Evolutionary conservation across 1,140 invertebrate species (phyloP).

Genomic region (Macrosteles quadrilineatus): DNA sequence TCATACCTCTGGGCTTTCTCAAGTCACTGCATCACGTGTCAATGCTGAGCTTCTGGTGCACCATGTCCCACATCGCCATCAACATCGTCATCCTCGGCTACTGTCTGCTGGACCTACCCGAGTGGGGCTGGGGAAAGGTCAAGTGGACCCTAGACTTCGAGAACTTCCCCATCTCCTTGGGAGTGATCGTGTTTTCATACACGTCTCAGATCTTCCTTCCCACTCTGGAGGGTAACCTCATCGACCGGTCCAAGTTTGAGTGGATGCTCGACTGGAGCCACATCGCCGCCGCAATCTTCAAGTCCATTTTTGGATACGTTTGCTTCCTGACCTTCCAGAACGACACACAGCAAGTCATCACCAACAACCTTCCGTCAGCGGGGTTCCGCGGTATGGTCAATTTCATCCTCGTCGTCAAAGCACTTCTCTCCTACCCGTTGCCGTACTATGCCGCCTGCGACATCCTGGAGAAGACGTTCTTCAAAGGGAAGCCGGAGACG

Average conservation of each 20-base stretch:
- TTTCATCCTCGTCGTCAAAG: slow-evolving; percentile 94
- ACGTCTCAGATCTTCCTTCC: slow-evolving; percentile 99
- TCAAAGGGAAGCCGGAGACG: slow-evolving; percentile 82
- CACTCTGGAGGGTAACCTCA: slow-evolving; percentile 95
- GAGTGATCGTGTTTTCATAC: slow-evolving; percentile 99
- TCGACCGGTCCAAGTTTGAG: slow-evolving; percentile 87
- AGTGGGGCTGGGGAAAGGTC: slow-evolving; percentile 91
- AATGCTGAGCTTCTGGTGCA: slow-evolving; percentile 96
- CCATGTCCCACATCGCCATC: slow-evolving; percentile 96
- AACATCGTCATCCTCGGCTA: slow-evolving; percentile 97
- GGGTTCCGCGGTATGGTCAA: slow-evolving; percentile 95
- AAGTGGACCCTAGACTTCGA: slow-evolving; percentile 92
- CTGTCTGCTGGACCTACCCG: slow-evolving; percentile 88
- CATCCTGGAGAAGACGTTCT: slow-evolving; percentile 91
- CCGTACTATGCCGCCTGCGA: slow-evolving; percentile 98
- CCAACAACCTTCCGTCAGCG: slow-evolving; percentile 92
- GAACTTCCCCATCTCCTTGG: slow-evolving; percentile 98
- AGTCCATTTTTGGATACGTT: slow-evolving; percentile 95
- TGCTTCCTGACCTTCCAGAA: slow-evolving; percentile 98
- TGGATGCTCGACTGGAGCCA: slow-evolving; percentile 99
- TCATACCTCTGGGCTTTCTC: slow-evolving; percentile 89
- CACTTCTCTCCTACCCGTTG: slow-evolving; percentile 94
- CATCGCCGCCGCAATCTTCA: slow-evolving; percentile 95
- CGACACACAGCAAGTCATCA: slow-evolving; percentile 85
- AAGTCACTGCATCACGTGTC: slow-evolving; percentile 95